Conservation (phyloP, 2,113 vertebrate genomes). For the Ursus arctos region DNA sequence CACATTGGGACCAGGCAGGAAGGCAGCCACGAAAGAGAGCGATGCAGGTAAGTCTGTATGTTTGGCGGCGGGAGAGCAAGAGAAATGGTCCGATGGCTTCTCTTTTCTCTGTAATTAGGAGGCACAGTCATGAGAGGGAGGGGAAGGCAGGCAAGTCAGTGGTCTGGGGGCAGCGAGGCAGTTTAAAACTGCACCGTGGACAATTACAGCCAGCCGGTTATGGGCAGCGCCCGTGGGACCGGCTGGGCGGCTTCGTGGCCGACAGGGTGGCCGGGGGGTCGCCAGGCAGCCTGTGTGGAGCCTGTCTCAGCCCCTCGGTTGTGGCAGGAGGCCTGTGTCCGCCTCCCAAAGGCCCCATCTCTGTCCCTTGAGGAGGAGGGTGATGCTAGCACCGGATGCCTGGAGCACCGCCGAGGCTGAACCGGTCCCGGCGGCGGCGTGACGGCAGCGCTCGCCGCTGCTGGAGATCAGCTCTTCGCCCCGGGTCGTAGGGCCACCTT, state of each 20-base stretch:
- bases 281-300: fast-evolving
- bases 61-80: neutral
- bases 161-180: neutral
- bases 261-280: fast-evolving
- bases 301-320: neutral
- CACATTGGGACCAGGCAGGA: neutral
- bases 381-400: fast-evolving
- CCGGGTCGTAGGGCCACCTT: neutral
- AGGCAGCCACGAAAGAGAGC: neutral
- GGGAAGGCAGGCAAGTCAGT: neutral
- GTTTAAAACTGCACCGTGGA: neutral
- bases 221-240: fast-evolving
- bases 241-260: neutral
- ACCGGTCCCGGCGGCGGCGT: neutral
- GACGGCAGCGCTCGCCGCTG: fast-evolving
- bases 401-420: neutral
- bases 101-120: neutral
- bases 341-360: neutral
- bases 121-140: neutral
- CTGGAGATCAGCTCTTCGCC: neutral
- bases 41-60: neutral
- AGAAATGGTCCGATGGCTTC: neutral
- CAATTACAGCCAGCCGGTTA: neutral
- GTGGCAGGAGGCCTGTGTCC: neutral
- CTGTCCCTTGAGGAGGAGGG: neutral